A percentile compares a stretch with the other conserved stretches of the same genome.
Conservation (phyloP, 2,888 invertebrate genomes). For the Lasius fuliginosus region DNA sequence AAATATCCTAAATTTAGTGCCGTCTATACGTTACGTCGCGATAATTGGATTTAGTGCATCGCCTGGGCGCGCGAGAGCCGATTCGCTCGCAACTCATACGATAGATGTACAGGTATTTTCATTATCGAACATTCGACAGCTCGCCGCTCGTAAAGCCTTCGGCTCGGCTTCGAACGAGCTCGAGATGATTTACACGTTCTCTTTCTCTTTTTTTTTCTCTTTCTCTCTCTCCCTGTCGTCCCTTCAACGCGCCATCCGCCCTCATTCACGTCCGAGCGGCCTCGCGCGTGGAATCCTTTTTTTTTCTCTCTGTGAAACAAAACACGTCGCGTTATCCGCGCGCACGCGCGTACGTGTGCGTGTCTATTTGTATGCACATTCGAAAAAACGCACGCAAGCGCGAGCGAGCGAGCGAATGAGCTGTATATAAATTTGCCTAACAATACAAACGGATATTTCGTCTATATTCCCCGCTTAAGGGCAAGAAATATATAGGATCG, state of each 20-base stretch:
- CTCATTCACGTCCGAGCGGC: background rate
- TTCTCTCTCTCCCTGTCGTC: conserved; percentile 26
- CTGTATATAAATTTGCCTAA: conserved; percentile 69
- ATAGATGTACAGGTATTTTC: conserved; percentile 76
- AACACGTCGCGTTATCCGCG: conserved; percentile 20
- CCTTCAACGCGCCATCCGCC: conserved; percentile 18
- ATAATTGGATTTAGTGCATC: conserved; percentile 72
- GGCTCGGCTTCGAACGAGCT: conserved; percentile 61
- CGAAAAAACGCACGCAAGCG: background rate
- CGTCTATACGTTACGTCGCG: conserved; percentile 63
- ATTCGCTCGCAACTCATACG: conserved; percentile 63
- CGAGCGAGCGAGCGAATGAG: background rate
- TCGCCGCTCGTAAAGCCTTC: conserved; percentile 72
- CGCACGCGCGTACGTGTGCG: no score
- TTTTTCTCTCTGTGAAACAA: background rate
- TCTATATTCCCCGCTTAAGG: conserved; percentile 55
- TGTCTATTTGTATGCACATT: background rate
- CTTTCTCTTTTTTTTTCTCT: background rate
- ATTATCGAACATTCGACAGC: conserved; percentile 73
- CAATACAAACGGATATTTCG: conserved; percentile 68
- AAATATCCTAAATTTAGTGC: conserved; percentile 61
- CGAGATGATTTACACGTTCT: conserved; percentile 69
- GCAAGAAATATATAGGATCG: conserved; percentile 63
- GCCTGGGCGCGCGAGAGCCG: conserved; percentile 26
- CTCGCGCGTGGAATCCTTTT: background rate